Evolutionary conservation across 2,797 vertebrate species (phyloP).

Genomic region (Schizopygopsis malacanthus): DNA sequence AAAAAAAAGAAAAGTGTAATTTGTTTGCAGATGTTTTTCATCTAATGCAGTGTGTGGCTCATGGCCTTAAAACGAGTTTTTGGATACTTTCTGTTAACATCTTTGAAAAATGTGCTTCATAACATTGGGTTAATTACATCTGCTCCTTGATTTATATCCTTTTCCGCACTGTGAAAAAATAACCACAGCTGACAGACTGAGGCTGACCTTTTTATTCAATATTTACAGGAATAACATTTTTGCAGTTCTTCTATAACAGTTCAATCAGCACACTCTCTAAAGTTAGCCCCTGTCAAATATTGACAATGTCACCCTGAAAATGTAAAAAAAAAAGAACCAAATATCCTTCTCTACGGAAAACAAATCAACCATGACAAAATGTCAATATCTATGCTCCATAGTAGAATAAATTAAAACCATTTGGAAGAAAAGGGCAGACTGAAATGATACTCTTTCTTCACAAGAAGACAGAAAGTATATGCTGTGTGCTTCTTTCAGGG

Average conservation of each 20-base stretch:
- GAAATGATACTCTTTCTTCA: background rate
- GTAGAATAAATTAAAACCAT: conserved; percentile 60
- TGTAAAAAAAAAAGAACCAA: conserved; percentile 35
- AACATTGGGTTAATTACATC: background rate
- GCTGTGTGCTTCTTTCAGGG: background rate
- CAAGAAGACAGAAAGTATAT: background rate
- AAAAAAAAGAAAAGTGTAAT: background rate
- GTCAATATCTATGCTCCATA: conserved; percentile 28
- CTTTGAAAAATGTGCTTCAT: background rate
- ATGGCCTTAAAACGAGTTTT: background rate
- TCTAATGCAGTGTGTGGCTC: background rate
- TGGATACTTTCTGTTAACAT: background rate
- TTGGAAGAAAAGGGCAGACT: conserved; percentile 1
- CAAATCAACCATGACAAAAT: conserved; percentile 42
- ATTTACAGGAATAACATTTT: conserved; percentile 66
- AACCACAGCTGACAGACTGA: conserved; percentile 56
- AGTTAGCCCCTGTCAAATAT: conserved; percentile 77
- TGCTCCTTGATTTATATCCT: no score
- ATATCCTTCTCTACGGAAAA: background rate
- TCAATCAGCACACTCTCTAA: conserved; percentile 57
- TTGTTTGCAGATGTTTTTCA: no score
- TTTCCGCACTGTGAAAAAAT: background rate
- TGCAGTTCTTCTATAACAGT: conserved; percentile 58
- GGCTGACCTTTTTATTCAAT: conserved; percentile 67
- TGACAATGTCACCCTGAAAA: conserved; percentile 71